phyloP scores from a whole-genome alignment of 2,888 invertebrate genomes.

The Spodoptera picta region DNA sequence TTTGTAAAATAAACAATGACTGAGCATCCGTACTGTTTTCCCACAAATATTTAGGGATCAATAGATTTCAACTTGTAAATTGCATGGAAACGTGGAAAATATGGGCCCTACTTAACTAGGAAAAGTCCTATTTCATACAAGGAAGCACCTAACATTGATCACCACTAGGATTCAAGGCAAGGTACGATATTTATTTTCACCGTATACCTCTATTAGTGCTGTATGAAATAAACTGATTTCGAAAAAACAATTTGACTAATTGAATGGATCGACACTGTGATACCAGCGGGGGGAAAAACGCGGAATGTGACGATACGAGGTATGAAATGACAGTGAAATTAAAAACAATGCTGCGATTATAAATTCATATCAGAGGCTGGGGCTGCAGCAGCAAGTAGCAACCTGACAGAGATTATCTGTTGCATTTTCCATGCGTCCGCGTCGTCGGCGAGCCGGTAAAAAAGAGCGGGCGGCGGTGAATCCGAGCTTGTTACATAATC shows the following conservation, averaged over 20 bases:
- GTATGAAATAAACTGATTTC: slow-evolving; percentile 10
- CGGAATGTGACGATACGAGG: slow-evolving; percentile 17
- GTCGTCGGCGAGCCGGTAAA: slow-evolving; percentile 53
- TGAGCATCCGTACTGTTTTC: no score
- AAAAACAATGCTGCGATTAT: slow-evolving; percentile 53
- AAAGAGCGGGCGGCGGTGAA: slow-evolving; percentile 62
- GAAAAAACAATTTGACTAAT: slow-evolving; percentile 53
- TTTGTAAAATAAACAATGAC: no score
- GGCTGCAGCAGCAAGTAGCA: slow-evolving; percentile 25
- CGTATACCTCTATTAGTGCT: no score
- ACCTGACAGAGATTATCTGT: slow-evolving; percentile 70
- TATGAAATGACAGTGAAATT: slow-evolving; percentile 54
- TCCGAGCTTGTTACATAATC: slow-evolving; percentile 78
- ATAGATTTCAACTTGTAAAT: no score
- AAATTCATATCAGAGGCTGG: slow-evolving; percentile 54
- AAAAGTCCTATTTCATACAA: no score
- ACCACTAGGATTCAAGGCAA: no score
- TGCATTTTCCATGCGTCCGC: slow-evolving; percentile 64
- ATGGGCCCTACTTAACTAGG: no score
- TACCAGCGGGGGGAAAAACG: slow-evolving; percentile 46
- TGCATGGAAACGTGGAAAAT: no score
- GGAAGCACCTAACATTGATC: no score
- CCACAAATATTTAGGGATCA: no score
- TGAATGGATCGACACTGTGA: slow-evolving; percentile 52
- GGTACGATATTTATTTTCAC: no score